Evolutionary conservation across 2,113 vertebrate genomes (phyloP).

Genomic region (Leiothrix lutea): DNA sequence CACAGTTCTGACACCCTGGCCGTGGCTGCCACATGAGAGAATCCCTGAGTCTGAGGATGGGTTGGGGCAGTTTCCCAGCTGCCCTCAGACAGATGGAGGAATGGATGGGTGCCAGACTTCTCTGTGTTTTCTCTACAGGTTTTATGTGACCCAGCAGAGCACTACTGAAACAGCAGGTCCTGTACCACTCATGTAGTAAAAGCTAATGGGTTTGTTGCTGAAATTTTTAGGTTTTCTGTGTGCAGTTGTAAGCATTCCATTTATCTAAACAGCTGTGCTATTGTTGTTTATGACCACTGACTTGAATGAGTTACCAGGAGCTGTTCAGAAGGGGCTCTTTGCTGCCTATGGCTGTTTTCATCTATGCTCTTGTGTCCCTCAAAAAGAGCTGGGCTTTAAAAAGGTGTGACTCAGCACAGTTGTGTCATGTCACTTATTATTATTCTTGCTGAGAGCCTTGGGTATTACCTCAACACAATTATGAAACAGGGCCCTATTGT

Average conservation of each 20-base stretch:
- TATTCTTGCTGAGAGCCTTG: constrained; percentile 13
- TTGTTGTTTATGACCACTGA: constrained; percentile 40
- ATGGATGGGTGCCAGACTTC: constrained; percentile 22
- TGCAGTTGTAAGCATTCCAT: constrained; percentile 20
- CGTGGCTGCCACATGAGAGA: not conserved
- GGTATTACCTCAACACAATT: constrained; percentile 19
- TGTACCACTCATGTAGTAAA: constrained; percentile 32
- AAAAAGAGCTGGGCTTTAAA: constrained; percentile 20
- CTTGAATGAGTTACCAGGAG: constrained; percentile 49
- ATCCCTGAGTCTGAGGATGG: not conserved
- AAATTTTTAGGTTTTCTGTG: constrained; percentile 50
- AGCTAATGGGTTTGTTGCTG: constrained; percentile 32
- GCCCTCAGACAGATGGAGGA: constrained; percentile 38
- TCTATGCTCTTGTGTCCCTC: constrained; percentile 3
- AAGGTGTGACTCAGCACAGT: constrained; percentile 52
- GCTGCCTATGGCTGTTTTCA: not conserved
- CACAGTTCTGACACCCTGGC: not conserved
- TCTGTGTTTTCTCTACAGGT: not conserved
- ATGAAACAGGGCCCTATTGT: not conserved
- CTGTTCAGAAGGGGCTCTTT: constrained; percentile 21
- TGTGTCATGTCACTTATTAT: not conserved
- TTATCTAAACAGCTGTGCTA: constrained; percentile 56
- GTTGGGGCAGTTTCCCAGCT: not conserved
- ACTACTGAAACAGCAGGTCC: constrained; percentile 40
- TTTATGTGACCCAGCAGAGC: constrained; percentile 46